Evolutionary conservation across 2,113 vertebrate genomes (phyloP).

Genomic region (Rhizomys pruinosus): DNA sequence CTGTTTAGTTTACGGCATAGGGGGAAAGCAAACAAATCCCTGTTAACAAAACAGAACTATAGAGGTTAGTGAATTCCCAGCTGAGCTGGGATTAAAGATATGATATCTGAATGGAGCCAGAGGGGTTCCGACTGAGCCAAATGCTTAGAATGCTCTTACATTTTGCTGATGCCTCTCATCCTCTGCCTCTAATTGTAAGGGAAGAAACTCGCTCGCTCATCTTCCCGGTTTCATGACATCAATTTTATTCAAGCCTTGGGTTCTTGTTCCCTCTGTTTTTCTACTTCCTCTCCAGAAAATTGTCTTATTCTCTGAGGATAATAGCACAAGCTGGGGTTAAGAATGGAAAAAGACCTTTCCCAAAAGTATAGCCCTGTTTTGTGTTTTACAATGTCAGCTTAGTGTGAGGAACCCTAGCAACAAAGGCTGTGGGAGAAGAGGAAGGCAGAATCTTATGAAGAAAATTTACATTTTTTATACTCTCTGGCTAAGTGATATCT

Average conservation of each 20-base stretch:
- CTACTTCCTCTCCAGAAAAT: neutral
- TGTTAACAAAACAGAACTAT: slow-evolving; percentile 82
- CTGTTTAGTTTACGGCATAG: slow-evolving; percentile 84
- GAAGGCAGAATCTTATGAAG: neutral
- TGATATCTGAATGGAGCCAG: slow-evolving; percentile 81
- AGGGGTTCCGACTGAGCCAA: slow-evolving; percentile 75
- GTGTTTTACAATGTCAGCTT: neutral
- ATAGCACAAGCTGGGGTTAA: neutral
- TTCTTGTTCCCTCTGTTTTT: slow-evolving; percentile 16
- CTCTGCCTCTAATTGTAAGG: neutral
- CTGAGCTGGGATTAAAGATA: slow-evolving; percentile 79
- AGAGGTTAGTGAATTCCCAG: slow-evolving; percentile 84
- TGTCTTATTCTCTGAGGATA: slow-evolving; percentile 36
- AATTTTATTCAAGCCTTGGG: neutral
- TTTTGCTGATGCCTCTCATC: slow-evolving; percentile 66
- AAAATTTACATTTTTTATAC: neutral
- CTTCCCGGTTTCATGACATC: neutral
- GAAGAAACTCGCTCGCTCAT: slow-evolving; percentile 45
- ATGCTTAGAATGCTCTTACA: slow-evolving; percentile 44
- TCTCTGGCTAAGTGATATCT: neutral
- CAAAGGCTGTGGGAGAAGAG: neutral
- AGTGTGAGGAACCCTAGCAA: neutral
- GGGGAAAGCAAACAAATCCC: slow-evolving; percentile 85
- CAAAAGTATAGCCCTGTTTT: neutral
- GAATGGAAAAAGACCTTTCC: neutral